Conservation (phyloP, 2,113 vertebrate species). For the Anoplopoma fimbria region DNA sequence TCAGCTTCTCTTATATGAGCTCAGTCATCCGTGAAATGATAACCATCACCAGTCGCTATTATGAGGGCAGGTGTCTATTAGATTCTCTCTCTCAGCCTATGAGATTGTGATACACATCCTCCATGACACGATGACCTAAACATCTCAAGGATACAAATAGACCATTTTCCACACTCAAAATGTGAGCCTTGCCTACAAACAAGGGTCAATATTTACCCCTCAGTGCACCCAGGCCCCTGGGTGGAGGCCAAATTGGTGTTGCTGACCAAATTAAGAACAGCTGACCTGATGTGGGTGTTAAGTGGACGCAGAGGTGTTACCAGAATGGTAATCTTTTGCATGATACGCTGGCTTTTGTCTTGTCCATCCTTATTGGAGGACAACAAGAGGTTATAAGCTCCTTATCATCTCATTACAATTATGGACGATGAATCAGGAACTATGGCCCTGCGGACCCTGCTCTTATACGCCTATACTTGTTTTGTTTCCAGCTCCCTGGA, state of each 20-base stretch:
- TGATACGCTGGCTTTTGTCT: conserved; percentile 66
- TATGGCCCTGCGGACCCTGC: conserved; percentile 41
- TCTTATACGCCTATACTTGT: conserved; percentile 46
- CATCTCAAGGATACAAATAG: conserved; percentile 67
- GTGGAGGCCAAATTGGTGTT: conserved; percentile 66
- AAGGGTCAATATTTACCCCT: conserved; percentile 72
- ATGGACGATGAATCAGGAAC: conserved; percentile 66
- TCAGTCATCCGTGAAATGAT: conserved; percentile 54
- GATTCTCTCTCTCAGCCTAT: conserved; percentile 48
- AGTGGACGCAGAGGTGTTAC: conserved; percentile 72
- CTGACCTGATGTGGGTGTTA: conserved; percentile 81
- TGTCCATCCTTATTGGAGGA: conserved; percentile 60
- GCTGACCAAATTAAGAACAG: conserved; percentile 80
- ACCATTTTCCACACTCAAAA: conserved; percentile 62
- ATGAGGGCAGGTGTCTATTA: conserved; percentile 66
- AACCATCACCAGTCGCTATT: conserved; percentile 24
- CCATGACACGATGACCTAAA: conserved; percentile 68
- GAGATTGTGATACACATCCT: conserved; percentile 48
- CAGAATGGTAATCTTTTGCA: conserved; percentile 75
- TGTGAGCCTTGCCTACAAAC: conserved; percentile 70
- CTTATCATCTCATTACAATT: conserved; percentile 82
- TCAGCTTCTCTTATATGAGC: conserved; percentile 5
- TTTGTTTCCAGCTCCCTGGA: conserved; percentile 64
- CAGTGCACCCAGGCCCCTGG: conserved; percentile 50
- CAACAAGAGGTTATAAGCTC: conserved; percentile 79